A percentile compares a stretch with the other conserved stretches of the same genome.
Evolutionary conservation across 2,888 invertebrate genomes (phyloP).

Genomic region (Euzetes globulus): DNA sequence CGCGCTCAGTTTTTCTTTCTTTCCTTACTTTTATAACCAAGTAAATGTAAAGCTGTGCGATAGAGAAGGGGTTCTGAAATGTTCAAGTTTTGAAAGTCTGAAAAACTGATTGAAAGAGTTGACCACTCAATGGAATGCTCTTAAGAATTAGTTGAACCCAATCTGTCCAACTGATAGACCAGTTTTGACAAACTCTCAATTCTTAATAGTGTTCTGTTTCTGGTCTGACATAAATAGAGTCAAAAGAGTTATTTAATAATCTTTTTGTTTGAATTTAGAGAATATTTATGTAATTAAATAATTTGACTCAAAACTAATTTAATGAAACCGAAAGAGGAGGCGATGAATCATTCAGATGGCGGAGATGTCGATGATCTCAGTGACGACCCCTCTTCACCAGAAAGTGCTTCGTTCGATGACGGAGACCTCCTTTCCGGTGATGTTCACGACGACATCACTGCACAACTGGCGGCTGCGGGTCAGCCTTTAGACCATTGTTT

Average conservation of each 20-base stretch:
- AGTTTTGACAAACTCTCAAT: neutral
- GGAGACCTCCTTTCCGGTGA: constrained; percentile 68
- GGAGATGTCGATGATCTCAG: constrained; percentile 44
- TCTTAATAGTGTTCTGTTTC: neutral
- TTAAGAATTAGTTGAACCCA: too few species aligned
- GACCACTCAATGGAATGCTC: too few species aligned
- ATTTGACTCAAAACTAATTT: neutral
- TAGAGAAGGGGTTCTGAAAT: too few species aligned
- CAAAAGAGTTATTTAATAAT: neutral
- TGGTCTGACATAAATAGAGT: too few species aligned
- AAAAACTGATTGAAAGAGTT: too few species aligned
- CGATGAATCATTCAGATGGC: constrained; percentile 35
- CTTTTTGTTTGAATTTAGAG: neutral
- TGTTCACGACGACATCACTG: constrained; percentile 88
- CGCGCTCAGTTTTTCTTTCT: too few species aligned
- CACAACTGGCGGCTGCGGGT: constrained; percentile 93
- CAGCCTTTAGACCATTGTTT: constrained; percentile 45
- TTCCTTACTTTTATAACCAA: too few species aligned
- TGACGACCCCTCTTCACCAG: constrained; percentile 49
- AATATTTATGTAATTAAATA: neutral
- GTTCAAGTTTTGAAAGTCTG: too few species aligned
- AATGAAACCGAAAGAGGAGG: constrained; percentile 36
- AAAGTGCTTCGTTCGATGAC: constrained; percentile 55
- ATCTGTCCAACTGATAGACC: too few species aligned
- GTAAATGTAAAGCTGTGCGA: too few species aligned